Evolutionary conservation across 2,113 vertebrate species (phyloP).

Genomic region (Anser brachyrhynchus): DNA sequence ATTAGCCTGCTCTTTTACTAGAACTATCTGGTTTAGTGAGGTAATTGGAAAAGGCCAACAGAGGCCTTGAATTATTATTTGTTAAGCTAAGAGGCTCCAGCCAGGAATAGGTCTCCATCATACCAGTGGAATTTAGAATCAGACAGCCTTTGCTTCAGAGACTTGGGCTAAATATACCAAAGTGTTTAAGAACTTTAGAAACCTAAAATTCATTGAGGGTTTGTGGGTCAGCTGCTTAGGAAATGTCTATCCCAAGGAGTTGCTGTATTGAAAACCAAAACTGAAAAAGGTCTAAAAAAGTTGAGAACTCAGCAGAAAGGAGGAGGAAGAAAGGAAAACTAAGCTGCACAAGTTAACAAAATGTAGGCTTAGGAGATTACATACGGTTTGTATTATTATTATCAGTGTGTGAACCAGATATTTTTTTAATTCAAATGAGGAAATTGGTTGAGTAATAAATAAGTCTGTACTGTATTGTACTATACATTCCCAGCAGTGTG

Average conservation of each 20-base stretch:
- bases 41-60: slow-evolving; percentile 39
- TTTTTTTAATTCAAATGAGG: neutral
- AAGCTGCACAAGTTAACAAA: neutral
- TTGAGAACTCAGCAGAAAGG: neutral
- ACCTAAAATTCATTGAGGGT: neutral
- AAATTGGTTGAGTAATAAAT: neutral
- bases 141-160: neutral
- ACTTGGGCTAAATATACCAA: neutral
- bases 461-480: neutral
- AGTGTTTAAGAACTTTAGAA: neutral
- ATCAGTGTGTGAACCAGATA: neutral
- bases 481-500: neutral
- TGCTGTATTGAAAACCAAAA: neutral
- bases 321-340: neutral
- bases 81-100: slow-evolving; percentile 32
- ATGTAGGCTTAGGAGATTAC: neutral
- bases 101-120: neutral
- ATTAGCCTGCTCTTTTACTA: slow-evolving; percentile 46
- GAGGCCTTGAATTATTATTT: slow-evolving; percentile 34
- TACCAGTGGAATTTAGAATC: neutral
- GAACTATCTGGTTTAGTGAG: neutral
- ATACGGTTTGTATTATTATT: neutral
- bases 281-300: neutral
- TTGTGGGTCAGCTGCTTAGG: neutral
- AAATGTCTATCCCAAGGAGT: neutral